Evolutionary conservation across 2,113 vertebrate species (phyloP).

Genomic region (Tupaia chinensis): DNA sequence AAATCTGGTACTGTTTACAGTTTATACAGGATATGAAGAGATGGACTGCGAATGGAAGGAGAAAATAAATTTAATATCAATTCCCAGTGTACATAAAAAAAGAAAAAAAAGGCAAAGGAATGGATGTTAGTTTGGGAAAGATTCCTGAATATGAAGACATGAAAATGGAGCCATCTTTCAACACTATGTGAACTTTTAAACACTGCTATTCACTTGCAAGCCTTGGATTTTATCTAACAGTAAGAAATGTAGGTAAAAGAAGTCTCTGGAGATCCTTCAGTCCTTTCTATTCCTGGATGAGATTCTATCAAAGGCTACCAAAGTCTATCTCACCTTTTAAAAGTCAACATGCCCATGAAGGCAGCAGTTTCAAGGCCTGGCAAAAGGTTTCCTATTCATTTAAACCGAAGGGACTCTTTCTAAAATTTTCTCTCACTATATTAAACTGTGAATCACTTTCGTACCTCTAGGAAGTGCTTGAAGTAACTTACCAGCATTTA

Average conservation of each 20-base stretch:
- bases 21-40: background rate
- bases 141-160: conserved; percentile 1
- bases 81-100: background rate
- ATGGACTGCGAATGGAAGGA: background rate
- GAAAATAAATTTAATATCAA: conserved; percentile 13
- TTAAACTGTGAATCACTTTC: conserved; percentile 19
- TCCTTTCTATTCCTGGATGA: background rate
- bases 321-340: conserved; percentile 42
- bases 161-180: conserved; percentile 37
- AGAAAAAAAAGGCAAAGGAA: background rate
- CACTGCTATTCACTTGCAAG: background rate
- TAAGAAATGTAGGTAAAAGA: background rate
- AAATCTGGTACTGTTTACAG: background rate
- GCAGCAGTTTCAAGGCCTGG: conserved; percentile 11
- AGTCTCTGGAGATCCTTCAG: background rate
- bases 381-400: conserved; percentile 24
- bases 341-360: conserved; percentile 35
- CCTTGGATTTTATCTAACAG: conserved; percentile 7
- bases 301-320: background rate
- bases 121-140: conserved; percentile 24
- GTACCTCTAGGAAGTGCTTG: conserved; percentile 30
- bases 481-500: background rate
- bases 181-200: background rate
- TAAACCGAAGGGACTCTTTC: conserved; percentile 29
- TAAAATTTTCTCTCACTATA: conserved; percentile 18